Conservation (phyloP, 2,888 invertebrate genomes). For the Neoitamus cyanurus region DNA sequence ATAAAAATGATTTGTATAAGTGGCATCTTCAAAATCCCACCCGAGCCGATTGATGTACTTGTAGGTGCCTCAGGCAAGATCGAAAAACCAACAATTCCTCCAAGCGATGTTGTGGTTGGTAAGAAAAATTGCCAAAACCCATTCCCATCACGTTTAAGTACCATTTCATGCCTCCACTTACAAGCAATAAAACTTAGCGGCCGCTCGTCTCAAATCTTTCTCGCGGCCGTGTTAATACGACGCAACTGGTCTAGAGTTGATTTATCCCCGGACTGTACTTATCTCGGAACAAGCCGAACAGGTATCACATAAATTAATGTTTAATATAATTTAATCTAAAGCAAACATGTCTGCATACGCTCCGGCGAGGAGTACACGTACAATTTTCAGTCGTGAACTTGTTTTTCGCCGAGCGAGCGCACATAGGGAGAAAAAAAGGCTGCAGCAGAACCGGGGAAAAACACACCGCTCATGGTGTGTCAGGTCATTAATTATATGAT, state of each 20-base stretch:
- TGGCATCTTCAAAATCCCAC: not conserved
- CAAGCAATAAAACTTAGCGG: slow-evolving; percentile 18
- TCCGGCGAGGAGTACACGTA: slow-evolving; percentile 26
- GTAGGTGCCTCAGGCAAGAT: not conserved
- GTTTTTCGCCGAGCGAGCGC: slow-evolving; percentile 9
- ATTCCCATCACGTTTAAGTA: slow-evolving; percentile 1
- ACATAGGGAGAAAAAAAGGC: slow-evolving; percentile 8
- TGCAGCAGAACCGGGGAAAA: slow-evolving; percentile 22
- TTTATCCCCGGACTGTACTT: slow-evolving; percentile 34
- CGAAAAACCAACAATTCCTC: not conserved
- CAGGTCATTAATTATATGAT: slow-evolving; percentile 57
- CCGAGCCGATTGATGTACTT: not conserved
- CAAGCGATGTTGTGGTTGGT: not conserved
- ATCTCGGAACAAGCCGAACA: slow-evolving; percentile 41
- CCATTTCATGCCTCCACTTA: slow-evolving; percentile 7
- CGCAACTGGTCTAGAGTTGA: slow-evolving; percentile 33
- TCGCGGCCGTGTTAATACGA: slow-evolving; percentile 10
- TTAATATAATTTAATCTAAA: slow-evolving; percentile 50
- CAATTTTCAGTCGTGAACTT: slow-evolving; percentile 48
- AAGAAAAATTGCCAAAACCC: not conserved
- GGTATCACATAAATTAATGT: slow-evolving; percentile 49
- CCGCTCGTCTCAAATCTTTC: slow-evolving; percentile 30
- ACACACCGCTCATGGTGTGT: slow-evolving; percentile 53
- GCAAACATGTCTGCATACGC: slow-evolving; percentile 46
- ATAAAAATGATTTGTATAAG: not conserved